A percentile compares a stretch with the other conserved stretches of the same genome.
Evolutionary conservation across 2,888 invertebrate species (phyloP).

Genomic region (Dinocampus coccinellae): DNA sequence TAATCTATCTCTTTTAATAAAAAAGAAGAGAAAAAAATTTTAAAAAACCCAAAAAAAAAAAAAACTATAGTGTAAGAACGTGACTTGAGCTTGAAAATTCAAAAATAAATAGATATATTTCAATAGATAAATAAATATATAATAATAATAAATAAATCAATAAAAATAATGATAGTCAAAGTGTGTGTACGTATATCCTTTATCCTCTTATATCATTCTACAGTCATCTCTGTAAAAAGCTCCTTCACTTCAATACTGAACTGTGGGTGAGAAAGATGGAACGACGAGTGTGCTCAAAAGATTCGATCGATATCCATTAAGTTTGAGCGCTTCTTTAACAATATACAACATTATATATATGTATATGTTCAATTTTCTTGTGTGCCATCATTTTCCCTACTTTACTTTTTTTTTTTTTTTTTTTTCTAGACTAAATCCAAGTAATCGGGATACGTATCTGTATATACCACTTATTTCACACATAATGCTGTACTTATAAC

Average conservation of each 20-base stretch:
- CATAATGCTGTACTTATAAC: not conserved
- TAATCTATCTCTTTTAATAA: not conserved
- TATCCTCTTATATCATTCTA: not conserved
- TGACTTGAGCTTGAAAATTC: not conserved
- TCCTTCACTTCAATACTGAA: not conserved
- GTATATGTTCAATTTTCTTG: not conserved
- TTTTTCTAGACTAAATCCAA: slow-evolving; percentile 7
- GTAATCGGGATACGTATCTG: slow-evolving; percentile 8
- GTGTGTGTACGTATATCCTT: not conserved
- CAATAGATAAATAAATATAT: too few species aligned
- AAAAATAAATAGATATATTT: not conserved
- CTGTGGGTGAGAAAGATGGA: slow-evolving; percentile 6
- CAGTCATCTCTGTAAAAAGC: not conserved
- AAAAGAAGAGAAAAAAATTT: too few species aligned
- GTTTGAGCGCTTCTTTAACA: not conserved
- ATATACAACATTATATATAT: not conserved
- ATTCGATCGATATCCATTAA: slow-evolving; percentile 31
- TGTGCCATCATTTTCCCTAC: not conserved
- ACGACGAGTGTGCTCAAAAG: slow-evolving; percentile 25
- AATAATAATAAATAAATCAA: too few species aligned
- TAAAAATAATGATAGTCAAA: not conserved
- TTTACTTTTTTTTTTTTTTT: too few species aligned
- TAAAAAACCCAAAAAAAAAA: too few species aligned
- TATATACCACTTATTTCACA: not conserved
- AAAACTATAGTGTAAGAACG: not conserved